Conservation (phyloP, 2,888 invertebrate genomes). For the Heliconius aoede region DNA sequence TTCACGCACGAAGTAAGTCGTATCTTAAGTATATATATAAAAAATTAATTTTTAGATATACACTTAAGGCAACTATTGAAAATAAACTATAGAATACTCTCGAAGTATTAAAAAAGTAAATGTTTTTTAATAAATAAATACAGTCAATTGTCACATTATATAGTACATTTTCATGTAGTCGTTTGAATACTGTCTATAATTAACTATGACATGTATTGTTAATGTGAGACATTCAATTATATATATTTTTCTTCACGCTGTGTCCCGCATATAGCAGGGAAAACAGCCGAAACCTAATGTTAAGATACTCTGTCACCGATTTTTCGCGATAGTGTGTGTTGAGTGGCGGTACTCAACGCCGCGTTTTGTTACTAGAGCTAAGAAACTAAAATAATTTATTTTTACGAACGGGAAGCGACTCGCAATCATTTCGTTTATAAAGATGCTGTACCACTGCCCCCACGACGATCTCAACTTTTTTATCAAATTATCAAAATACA, state of each 20-base stretch:
- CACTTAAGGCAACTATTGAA: constrained; percentile 16
- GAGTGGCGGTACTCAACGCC: too few species aligned
- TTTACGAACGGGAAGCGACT: neutral
- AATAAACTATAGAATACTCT: neutral
- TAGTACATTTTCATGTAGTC: constrained; percentile 9
- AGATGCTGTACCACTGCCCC: too few species aligned
- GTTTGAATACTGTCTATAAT: constrained; percentile 2
- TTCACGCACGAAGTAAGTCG: too few species aligned
- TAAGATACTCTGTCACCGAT: too few species aligned
- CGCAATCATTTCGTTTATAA: too few species aligned
- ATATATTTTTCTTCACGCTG: neutral
- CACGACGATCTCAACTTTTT: too few species aligned
- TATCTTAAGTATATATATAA: too few species aligned
- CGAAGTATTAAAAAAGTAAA: neutral
- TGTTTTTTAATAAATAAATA: neutral
- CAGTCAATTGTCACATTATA: neutral
- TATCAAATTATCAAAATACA: constrained; percentile 1
- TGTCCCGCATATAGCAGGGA: too few species aligned
- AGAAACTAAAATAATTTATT: neutral
- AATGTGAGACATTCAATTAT: neutral
- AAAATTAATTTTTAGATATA: neutral
- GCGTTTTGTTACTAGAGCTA: neutral
- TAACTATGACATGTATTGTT: constrained; percentile 2
- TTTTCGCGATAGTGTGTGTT: too few species aligned
- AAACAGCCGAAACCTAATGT: too few species aligned